Percentiles rank a stretch among this genome's conserved stretches.
These are phyloP conservation scores for Drosophila rhopaloa DNA, from an alignment of 1,140 invertebrate genomes.

Conservation along the genomic window DNA sequence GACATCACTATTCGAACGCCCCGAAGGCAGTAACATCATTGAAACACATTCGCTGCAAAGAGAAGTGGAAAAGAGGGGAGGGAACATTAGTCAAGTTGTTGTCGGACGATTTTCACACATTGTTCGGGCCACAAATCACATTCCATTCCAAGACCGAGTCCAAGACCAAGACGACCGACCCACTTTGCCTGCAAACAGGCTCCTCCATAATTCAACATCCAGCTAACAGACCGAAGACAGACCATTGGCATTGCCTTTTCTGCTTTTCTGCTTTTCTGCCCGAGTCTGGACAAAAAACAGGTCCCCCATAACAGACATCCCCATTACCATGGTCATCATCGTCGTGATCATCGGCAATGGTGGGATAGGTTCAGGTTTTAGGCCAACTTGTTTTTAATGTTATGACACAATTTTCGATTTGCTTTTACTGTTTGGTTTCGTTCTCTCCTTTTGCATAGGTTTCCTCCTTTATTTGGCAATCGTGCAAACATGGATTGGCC, in stretches of 20 bases:
- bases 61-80: constrained; percentile 10
- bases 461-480: constrained; percentile 45
- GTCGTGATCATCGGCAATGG: constrained; percentile 26
- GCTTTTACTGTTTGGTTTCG: constrained; percentile 42
- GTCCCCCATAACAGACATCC: constrained; percentile 53
- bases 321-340: constrained; percentile 29
- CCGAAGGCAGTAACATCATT: constrained; percentile 84
- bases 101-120: constrained; percentile 57
- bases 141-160: constrained; percentile 46
- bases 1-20: constrained; percentile 84
- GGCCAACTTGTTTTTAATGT: constrained; percentile 66
- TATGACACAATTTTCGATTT: constrained; percentile 72
- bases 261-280: constrained; percentile 39
- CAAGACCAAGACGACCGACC: constrained; percentile 47
- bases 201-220: constrained; percentile 74
- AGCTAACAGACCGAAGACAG: constrained; percentile 24
- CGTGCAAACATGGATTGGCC: constrained; percentile 15
- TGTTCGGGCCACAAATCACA: constrained; percentile 65
- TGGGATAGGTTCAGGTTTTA: constrained; percentile 79
- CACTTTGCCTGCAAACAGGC: constrained; percentile 72
- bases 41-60: constrained; percentile 79
- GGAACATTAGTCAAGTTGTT: constrained; percentile 46
- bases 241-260: constrained; percentile 53
- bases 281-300: constrained; percentile 47
- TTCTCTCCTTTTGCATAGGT: constrained; percentile 30